Conservation (phyloP, 92 coral and sea anemone genomes). For the Parazoanthus swiftii region DNA sequence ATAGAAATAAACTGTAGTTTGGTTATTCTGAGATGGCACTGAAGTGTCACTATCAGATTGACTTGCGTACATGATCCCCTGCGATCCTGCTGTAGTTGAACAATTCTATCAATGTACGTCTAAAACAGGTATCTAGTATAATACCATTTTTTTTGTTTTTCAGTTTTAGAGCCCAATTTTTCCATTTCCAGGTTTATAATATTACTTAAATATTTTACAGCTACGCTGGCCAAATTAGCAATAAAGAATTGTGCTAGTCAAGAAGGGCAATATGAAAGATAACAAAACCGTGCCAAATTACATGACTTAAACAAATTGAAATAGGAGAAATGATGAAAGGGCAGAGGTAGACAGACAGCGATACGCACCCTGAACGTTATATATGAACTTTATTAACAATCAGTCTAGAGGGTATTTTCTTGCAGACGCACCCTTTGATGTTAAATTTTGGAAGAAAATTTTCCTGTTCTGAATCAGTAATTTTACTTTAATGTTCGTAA, state of each 20-base stretch:
- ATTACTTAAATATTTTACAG: background rate
- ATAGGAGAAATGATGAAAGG: background rate
- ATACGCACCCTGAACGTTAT: background rate
- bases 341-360: background rate
- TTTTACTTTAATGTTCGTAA: background rate
- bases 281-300: background rate
- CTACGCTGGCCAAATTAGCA: background rate
- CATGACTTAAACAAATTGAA: slow-evolving; percentile 33
- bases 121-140: background rate
- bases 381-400: background rate
- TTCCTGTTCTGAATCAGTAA: background rate
- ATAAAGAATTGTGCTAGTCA: background rate
- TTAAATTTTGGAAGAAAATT: too few species aligned
- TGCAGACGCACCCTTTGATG: background rate
- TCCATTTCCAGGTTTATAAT: background rate
- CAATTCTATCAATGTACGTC: background rate
- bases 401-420: too few species aligned
- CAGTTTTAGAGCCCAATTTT: background rate
- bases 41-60: background rate
- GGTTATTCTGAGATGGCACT: too few species aligned
- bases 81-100: background rate
- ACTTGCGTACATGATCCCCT: background rate
- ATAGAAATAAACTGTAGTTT: background rate
- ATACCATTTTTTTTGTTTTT: too few species aligned
- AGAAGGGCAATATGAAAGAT: background rate